phyloP scores from a whole-genome alignment of 2,113 vertebrate species.

The Platichthys flesus region DNA sequence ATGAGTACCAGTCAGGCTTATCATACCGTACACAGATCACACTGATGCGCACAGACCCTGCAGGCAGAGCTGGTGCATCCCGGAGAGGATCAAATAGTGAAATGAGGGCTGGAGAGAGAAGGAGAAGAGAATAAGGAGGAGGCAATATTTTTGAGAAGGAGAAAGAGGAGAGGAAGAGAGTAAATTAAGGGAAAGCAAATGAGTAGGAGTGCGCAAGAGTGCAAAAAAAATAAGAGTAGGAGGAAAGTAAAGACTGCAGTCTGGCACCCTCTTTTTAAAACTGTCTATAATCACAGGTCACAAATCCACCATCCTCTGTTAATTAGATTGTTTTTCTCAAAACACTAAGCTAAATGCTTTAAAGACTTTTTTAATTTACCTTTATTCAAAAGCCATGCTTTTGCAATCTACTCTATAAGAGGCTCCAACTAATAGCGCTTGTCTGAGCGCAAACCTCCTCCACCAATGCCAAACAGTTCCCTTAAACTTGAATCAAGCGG shows the following conservation, averaged over 20 bases:
- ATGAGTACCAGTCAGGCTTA: constrained; percentile 70
- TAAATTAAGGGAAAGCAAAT: neutral
- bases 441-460: too few relatives aligned
- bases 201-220: neutral
- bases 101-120: constrained; percentile 60
- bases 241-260: constrained; percentile 7
- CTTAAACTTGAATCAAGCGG: too few relatives aligned
- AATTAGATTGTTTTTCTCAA: too few relatives aligned
- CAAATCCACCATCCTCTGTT: neutral
- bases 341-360: too few relatives aligned
- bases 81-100: constrained; percentile 71
- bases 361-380: too few relatives aligned
- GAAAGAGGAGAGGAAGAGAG: constrained; percentile 7
- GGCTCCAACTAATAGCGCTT: too few relatives aligned
- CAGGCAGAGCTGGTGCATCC: constrained; percentile 72
- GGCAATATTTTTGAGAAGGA: constrained; percentile 20
- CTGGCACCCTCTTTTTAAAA: neutral
- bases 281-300: constrained; percentile 14
- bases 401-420: too few relatives aligned
- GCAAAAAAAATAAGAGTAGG: neutral
- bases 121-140: constrained; percentile 47
- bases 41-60: constrained; percentile 64
- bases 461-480: too few relatives aligned
- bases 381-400: too few relatives aligned
- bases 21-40: constrained; percentile 71